Evolutionary conservation across 2,888 invertebrate species (phyloP), one percentile per base, ranked within the genome.

Genomic region (Flabesymbios commensalis): DNA sequence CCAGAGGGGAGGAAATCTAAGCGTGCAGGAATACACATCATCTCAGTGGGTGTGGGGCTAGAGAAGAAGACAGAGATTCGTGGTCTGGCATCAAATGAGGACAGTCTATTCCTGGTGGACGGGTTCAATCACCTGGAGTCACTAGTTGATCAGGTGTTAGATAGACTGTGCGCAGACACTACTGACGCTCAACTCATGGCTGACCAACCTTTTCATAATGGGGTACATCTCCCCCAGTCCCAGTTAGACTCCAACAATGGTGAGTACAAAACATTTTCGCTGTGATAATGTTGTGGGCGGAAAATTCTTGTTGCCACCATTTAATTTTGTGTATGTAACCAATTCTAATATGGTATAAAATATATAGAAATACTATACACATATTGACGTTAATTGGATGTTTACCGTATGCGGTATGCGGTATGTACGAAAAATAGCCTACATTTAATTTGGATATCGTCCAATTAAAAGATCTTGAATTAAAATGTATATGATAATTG

Each of bases 31-130:
- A 62, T 62, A 19, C 55, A 64, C n/a, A 43, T 67, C n/a, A 36
- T 60, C 17, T 58, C 63, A n/a, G 55, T 67, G 5, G 67, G 67
- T n/a, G 52, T 67, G 10, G 51, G 42, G 3, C 22, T 65, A 33
- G 28, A 28, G 31, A 39, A 42, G 1, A 48, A 28, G 47, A 32
- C 33, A 2, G 65, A 63, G 28, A 28, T 65, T 29, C 29, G 26
- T 2, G 47, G 24, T 10, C 54, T 63, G 19, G 60, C 63, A 24
- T 51, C 59, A 1, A 56, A 55, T 32, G 33, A 31, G 31, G 31
- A 54, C 24, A 48, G 55, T 2, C 32, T 57, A 19, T 65, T 59
- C 59, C 29, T 55, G 32, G 41, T 58, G 3, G 48, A 55, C 29
- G 42, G 45, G 48, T 67, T 54, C 59, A 33, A 60, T 2, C 54